A percentile compares a stretch with the other conserved stretches of the same genome.
phyloP scores from a whole-genome alignment of 2,113 vertebrate species.

The Cephalophus harveyi region DNA sequence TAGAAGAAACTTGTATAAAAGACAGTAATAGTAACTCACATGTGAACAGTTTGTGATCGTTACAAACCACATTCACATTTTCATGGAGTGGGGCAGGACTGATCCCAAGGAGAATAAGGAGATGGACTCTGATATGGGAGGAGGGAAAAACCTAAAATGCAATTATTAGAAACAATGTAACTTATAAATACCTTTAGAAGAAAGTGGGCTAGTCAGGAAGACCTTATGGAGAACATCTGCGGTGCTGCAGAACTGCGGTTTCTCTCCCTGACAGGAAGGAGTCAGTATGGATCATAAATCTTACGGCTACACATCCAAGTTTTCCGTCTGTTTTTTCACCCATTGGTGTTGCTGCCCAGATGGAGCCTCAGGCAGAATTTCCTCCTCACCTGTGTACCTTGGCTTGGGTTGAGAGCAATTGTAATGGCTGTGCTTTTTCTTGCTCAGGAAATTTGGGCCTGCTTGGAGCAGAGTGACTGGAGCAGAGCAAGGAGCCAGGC shows the following conservation, averaged over 20 bases:
- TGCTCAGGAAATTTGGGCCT: not conserved
- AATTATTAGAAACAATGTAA: not conserved
- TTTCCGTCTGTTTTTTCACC: not conserved
- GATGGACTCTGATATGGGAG: not conserved
- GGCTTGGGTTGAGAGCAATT: not conserved
- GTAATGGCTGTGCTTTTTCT: not conserved
- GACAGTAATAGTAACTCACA: not conserved
- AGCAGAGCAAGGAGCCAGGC: not conserved
- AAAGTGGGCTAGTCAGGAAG: not conserved
- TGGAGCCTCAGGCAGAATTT: not conserved
- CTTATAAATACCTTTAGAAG: not conserved
- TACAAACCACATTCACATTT: not conserved
- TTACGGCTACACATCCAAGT: not conserved
- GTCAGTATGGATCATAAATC: not conserved
- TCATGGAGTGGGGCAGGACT: not conserved
- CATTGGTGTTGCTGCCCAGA: not conserved
- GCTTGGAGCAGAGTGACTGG: not conserved
- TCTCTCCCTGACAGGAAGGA: constrained; percentile 21
- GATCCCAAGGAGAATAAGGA: not conserved
- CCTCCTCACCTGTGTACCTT: not conserved
- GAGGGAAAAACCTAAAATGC: not conserved
- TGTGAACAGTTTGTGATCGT: not conserved
- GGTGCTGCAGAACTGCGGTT: not conserved
- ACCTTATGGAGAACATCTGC: not conserved
- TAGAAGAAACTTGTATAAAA: not conserved